Evolutionary conservation across 1,140 invertebrate genomes (phyloP).

Genomic region (Hypothenemus hampei): DNA sequence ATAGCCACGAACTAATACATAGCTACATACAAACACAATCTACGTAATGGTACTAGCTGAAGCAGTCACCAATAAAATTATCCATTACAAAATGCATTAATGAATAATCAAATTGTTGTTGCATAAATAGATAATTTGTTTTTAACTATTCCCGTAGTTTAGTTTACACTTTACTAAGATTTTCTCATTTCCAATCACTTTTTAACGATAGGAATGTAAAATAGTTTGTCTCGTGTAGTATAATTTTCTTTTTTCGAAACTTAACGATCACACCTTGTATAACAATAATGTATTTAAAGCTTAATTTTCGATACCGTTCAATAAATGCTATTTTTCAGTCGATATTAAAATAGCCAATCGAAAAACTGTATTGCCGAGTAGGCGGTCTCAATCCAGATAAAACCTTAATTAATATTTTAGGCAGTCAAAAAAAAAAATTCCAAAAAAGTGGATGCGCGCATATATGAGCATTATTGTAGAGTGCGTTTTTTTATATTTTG

Average conservation of each 20-base stretch:
- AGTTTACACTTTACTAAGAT: no score
- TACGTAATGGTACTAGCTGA: no score
- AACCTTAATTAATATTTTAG: slow-evolving; percentile 29
- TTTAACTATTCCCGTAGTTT: not conserved
- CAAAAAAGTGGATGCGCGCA: slow-evolving; percentile 9
- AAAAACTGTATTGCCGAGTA: slow-evolving; percentile 2
- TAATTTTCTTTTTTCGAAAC: no score
- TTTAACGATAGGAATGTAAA: no score
- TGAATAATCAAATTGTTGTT: not conserved
- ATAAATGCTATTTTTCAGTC: slow-evolving; percentile 24
- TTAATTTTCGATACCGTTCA: no score
- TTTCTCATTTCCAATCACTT: no score
- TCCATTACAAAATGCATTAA: not conserved
- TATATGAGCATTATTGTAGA: slow-evolving; percentile 22
- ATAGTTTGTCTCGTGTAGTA: no score
- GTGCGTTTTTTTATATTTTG: slow-evolving; percentile 25
- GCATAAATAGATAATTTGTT: not conserved
- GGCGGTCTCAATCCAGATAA: slow-evolving; percentile 19
- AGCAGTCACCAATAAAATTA: not conserved
- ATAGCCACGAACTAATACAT: no score
- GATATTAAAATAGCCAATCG: slow-evolving; percentile 22
- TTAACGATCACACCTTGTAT: no score
- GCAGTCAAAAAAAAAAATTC: slow-evolving; percentile 27
- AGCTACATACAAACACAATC: no score
- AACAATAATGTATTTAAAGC: no score